Percentiles rank a stretch among this genome's conserved stretches.
Evolutionary conservation across 2,888 invertebrate species (phyloP).

Genomic region (Dendrolimus houi): DNA sequence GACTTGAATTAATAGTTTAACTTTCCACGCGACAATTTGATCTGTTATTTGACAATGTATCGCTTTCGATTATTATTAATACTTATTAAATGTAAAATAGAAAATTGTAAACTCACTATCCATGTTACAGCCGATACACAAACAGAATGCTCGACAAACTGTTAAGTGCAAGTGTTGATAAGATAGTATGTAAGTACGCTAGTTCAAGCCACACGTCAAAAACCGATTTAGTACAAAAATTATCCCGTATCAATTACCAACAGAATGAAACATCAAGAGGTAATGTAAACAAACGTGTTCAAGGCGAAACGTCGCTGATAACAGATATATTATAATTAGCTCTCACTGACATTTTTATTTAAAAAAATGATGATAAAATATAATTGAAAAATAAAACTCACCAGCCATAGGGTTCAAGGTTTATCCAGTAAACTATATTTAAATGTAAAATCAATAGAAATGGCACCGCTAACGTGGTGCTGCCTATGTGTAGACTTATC

Average conservation of each 20-base stretch:
- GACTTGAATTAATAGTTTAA: too few relatives aligned
- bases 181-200: not conserved
- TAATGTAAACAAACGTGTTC: not conserved
- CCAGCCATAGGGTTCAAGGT: conserved; percentile 70
- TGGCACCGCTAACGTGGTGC: conserved; percentile 46
- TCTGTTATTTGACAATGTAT: too few relatives aligned
- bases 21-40: too few relatives aligned
- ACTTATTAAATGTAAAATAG: too few relatives aligned
- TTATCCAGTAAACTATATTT: conserved; percentile 32
- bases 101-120: not conserved
- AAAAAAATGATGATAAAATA: too few relatives aligned
- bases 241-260: not conserved
- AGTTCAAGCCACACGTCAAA: not conserved
- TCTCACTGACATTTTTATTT: too few relatives aligned
- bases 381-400: conserved; percentile 28
- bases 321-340: too few relatives aligned
- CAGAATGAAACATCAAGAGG: not conserved
- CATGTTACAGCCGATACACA: not conserved
- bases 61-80: too few relatives aligned
- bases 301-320: not conserved
- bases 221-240: not conserved
- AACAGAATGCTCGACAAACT: not conserved
- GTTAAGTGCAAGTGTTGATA: not conserved
- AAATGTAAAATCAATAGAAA: conserved; percentile 66
- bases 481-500: conserved; percentile 48